Evolutionary conservation across 1,140 invertebrate species (phyloP).

Genomic region (Calliopsis andreniformis): DNA sequence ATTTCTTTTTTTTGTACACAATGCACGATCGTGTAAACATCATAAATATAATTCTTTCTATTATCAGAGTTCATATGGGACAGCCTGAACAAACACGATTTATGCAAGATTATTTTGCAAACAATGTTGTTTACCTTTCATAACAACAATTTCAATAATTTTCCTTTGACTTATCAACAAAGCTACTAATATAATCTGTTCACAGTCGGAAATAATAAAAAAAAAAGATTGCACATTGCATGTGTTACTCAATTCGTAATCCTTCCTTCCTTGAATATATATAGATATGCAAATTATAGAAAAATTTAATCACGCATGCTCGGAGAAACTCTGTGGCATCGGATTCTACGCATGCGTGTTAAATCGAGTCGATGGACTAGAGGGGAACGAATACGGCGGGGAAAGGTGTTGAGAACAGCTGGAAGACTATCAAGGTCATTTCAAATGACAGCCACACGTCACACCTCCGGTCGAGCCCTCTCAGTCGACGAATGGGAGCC

Average conservation of each 20-base stretch:
- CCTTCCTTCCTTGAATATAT: neutral
- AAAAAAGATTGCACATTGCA: neutral
- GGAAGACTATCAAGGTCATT: conserved; percentile 72
- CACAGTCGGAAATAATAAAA: neutral
- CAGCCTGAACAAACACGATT: no score
- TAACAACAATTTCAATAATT: no score
- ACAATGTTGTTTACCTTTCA: no score
- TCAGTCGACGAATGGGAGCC: conserved; percentile 67
- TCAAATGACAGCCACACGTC: conserved; percentile 68
- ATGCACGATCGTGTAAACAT: no score
- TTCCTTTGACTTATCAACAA: no score
- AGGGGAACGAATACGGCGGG: neutral
- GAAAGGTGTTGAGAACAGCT: conserved; percentile 68
- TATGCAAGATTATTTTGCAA: no score
- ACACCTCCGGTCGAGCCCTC: conserved; percentile 67
- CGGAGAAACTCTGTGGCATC: neutral
- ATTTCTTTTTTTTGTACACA: no score
- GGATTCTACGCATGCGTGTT: neutral
- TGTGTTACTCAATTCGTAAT: neutral
- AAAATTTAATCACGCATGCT: neutral
- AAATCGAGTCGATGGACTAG: neutral
- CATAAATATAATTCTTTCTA: no score
- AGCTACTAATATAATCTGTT: no score
- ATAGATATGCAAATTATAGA: neutral
- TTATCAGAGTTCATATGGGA: no score